Base-by-base conservation (phyloP, 2,797 vertebrate genomes). In the Gymnopithys bicolor region DNA sequence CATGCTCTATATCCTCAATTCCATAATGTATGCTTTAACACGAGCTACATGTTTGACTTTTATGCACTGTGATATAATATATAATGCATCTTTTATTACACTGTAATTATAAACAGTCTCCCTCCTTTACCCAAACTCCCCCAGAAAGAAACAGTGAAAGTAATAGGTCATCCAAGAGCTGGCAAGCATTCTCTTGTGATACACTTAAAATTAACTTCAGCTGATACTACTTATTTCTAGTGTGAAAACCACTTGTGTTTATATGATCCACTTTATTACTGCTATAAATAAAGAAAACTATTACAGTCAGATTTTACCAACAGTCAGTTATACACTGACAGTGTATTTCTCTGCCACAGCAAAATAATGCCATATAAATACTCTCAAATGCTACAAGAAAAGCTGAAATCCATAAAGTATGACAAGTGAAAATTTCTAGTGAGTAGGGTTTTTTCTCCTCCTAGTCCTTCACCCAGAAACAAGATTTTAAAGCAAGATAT, bases 221-320 rank as follows among this genome's bases (percentile, higher is more conserved):
- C 58, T 70, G 52, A 91, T 85, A 94, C 79, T 67, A 67, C 60
- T 95, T 94, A 90, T 55, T 94, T 92, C 67, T 81, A 83, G 93
- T 81, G 70, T 66, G 83, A 94, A 95, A 92, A 83, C n/a, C 68
- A 94, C 77, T 91, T 91, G 43, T 78, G 45, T 93, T 96, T 89
- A 90, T 59, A 69, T 83, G 78, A 81, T 53, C 64, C 71, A 28
- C 76, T 95, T 90, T 84, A 87, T 81, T 93, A 88, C 79, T 82
- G 60, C 77, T 83, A 82, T 82, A 92, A 92, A 88, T 90, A 89
- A 51, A 83, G 48, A 64, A 86, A 89, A 59, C 23, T 68, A 37
- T 76, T 84, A 41, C 67, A 80, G 35, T 24, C 59, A 59, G 37
- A 71, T 90, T 59, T 93, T 51, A 76, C 62, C 73, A 81, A 70